These are phyloP conservation scores for Cyprinodon tularosa DNA, from an alignment of 2,113 vertebrate species.

Conservation along the genomic window DNA sequence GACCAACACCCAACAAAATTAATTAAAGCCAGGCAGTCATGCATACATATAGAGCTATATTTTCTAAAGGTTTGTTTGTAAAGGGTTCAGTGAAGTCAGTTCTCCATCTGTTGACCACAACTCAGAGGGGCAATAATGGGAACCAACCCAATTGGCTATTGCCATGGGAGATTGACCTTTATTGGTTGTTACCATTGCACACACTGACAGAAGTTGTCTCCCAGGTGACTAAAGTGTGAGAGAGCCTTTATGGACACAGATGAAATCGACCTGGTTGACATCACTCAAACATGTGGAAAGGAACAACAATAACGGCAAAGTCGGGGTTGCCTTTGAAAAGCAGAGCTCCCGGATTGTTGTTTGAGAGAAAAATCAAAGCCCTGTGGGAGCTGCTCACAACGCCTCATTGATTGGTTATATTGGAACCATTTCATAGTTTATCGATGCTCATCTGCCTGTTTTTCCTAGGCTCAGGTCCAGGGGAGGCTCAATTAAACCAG, in stretches of 20 bases:
- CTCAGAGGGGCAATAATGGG: slow-evolving; percentile 73
- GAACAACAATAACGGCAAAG: slow-evolving; percentile 72
- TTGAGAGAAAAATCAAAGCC: slow-evolving; percentile 78
- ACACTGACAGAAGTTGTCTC: slow-evolving; percentile 66
- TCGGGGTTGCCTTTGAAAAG: slow-evolving; percentile 76
- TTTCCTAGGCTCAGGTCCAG: slow-evolving; percentile 63
- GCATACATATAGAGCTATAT: slow-evolving; percentile 32
- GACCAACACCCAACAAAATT: slow-evolving; percentile 39
- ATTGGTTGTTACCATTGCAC: slow-evolving; percentile 71
- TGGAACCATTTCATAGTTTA: slow-evolving; percentile 82
- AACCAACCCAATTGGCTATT: slow-evolving; percentile 77
- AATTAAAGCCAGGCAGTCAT: slow-evolving; percentile 27
- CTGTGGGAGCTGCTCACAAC: slow-evolving; percentile 71
- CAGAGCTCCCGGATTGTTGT: slow-evolving; percentile 74
- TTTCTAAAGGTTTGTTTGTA: slow-evolving; percentile 47
- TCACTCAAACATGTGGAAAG: slow-evolving; percentile 70
- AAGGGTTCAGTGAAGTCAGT: slow-evolving; percentile 57
- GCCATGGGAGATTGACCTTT: slow-evolving; percentile 76
- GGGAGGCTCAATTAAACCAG: slow-evolving; percentile 75
- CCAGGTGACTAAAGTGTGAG: slow-evolving; percentile 73
- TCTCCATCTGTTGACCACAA: slow-evolving; percentile 75
- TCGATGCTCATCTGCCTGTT: slow-evolving; percentile 76
- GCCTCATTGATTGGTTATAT: slow-evolving; percentile 75
- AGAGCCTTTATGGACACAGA: slow-evolving; percentile 74
- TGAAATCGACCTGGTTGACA: slow-evolving; percentile 74